Percentiles rank a stretch among this genome's conserved stretches.
phyloP scores from a whole-genome alignment of 2,888 invertebrate genomes.

The Amphipoea lucens region DNA sequence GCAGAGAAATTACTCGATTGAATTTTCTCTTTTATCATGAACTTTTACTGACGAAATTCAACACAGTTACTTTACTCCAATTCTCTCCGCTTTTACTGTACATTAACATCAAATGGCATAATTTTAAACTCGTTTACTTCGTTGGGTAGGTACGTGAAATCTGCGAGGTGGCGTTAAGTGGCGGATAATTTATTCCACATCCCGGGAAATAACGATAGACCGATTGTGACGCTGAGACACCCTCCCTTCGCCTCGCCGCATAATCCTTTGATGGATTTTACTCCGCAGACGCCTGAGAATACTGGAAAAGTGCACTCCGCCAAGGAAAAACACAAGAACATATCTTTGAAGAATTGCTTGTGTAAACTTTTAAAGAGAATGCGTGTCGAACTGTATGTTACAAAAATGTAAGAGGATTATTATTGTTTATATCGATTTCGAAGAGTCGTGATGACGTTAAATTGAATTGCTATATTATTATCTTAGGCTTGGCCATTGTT shows the following conservation, averaged over 20 bases:
- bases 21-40: conserved; percentile 35
- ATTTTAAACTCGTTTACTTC: conserved; percentile 60
- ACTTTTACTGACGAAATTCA: conserved; percentile 33
- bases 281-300: conserved; percentile 77
- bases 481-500: conserved; percentile 13
- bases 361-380: conserved; percentile 45
- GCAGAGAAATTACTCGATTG: conserved; percentile 24
- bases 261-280: conserved; percentile 90
- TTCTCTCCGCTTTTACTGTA: conserved; percentile 42
- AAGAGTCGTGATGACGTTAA: conserved; percentile 33
- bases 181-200: conserved; percentile 87
- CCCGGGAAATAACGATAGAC: conserved; percentile 83
- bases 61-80: conserved; percentile 43
- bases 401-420: conserved; percentile 37
- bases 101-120: conserved; percentile 47
- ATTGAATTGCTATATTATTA: conserved; percentile 10
- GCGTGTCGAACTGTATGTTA: conserved; percentile 26
- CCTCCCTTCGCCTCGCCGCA: conserved; percentile 67
- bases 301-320: conserved; percentile 83
- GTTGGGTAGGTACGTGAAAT: conserved; percentile 72
- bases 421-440: conserved; percentile 48
- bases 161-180: conserved; percentile 81
- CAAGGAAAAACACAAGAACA: conserved; percentile 74
- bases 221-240: conserved; percentile 81
- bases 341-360: conserved; percentile 50